Percentiles rank a stretch among this genome's conserved stretches.
phyloP scores from a whole-genome alignment of 2,888 invertebrate species.

The Rhaphigaster nebulosa region DNA sequence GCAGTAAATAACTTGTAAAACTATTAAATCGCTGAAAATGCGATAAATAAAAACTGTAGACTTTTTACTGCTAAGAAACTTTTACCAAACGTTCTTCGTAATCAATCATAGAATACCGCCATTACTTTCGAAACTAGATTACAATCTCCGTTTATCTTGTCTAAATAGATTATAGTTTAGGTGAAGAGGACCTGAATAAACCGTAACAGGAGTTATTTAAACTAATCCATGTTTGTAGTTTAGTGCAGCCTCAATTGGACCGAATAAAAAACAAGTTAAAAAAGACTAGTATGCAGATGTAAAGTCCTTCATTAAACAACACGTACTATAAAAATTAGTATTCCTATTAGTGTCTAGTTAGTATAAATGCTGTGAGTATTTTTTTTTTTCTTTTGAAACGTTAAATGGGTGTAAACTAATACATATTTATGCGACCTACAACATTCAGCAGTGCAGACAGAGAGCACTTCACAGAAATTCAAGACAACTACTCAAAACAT shows the following conservation, averaged over 20 bases:
- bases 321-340: neutral
- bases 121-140: no score
- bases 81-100: no score
- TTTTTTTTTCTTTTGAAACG: neutral
- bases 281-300: neutral
- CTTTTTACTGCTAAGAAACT: no score
- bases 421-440: neutral
- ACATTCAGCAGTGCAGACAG: neutral
- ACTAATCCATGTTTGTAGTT: neutral
- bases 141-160: no score
- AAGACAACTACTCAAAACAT: neutral
- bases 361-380: neutral
- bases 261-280: neutral
- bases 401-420: neutral
- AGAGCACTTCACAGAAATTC: neutral
- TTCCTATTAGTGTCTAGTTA: neutral
- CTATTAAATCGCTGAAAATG: no score
- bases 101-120: no score
- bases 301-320: neutral
- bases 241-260: neutral
- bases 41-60: no score
- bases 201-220: no score
- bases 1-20: no score
- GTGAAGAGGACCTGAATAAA: no score
- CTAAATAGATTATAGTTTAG: no score